Conservation (phyloP, 2,113 vertebrate genomes). For the Loxodonta africana region DNA sequence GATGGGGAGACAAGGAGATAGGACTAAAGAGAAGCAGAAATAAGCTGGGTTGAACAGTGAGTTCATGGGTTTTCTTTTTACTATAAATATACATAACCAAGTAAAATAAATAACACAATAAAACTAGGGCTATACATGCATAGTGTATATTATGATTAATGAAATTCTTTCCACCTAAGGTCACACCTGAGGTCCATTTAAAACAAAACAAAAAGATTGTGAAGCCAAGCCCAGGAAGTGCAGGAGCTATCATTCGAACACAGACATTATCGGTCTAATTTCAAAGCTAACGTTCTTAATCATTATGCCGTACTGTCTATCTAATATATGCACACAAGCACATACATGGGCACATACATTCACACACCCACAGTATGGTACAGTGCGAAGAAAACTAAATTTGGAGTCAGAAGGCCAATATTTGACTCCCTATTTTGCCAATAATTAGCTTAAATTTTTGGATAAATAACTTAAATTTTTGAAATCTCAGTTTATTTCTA, state of each 20-base stretch:
- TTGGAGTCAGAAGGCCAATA: not conserved
- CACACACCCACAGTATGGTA: no score
- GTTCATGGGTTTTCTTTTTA: constrained; percentile 36
- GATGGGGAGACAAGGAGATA: not conserved
- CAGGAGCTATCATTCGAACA: not conserved
- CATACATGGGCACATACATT: not conserved
- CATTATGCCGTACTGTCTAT: not conserved
- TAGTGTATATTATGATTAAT: not conserved
- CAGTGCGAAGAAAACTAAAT: not conserved
- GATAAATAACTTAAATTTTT: not conserved
- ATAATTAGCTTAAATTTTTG: not conserved
- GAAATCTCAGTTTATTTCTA: not conserved
- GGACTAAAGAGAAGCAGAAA: not conserved
- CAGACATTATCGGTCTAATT: not conserved
- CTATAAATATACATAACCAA: constrained; percentile 33
- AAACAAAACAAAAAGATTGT: not conserved
- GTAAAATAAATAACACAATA: constrained; percentile 2
- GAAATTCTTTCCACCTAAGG: not conserved
- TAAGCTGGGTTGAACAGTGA: not conserved
- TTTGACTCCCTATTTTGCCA: not conserved
- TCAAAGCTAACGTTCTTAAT: not conserved
- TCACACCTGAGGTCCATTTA: not conserved
- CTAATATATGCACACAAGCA: not conserved
- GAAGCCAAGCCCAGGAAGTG: not conserved
- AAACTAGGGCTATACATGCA: not conserved